phyloP scores from a whole-genome alignment of 2,797 vertebrate species.

The Thamnophis elegans region DNA sequence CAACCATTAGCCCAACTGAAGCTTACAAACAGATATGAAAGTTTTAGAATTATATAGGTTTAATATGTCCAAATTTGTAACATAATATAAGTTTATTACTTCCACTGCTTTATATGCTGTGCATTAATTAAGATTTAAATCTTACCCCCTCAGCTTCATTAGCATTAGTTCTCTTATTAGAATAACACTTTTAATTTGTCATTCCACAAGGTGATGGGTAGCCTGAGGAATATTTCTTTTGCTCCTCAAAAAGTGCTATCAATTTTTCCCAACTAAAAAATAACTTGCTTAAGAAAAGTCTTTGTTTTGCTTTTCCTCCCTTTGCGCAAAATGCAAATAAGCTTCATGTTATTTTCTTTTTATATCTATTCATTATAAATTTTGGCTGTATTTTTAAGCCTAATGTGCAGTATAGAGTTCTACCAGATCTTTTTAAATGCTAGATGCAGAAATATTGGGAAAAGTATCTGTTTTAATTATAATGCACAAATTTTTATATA shows the following conservation, averaged over 20 bases:
- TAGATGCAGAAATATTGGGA: not conserved
- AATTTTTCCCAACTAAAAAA: not conserved
- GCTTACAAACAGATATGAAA: not conserved
- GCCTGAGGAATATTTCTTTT: not conserved
- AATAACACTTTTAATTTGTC: conserved; percentile 21
- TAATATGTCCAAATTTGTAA: not conserved
- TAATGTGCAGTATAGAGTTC: not conserved
- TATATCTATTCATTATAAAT: not conserved
- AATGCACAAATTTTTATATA: not conserved
- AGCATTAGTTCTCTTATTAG: not conserved
- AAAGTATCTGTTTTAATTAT: not conserved
- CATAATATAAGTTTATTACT: not conserved
- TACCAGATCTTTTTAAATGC: not conserved
- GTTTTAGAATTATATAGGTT: not conserved
- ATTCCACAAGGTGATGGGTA: conserved; percentile 6
- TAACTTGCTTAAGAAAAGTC: not conserved
- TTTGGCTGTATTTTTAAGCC: not conserved
- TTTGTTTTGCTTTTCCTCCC: not conserved
- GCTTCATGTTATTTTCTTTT: not conserved
- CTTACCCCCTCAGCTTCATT: not conserved
- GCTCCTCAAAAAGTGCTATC: not conserved
- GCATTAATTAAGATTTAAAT: conserved; percentile 10
- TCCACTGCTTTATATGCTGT: not conserved
- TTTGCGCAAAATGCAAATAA: not conserved
- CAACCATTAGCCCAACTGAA: not conserved